These are phyloP conservation scores for Pachyseris speciosa DNA, from an alignment of 64 coral and sea anemone genomes.

Conservation along the genomic window DNA sequence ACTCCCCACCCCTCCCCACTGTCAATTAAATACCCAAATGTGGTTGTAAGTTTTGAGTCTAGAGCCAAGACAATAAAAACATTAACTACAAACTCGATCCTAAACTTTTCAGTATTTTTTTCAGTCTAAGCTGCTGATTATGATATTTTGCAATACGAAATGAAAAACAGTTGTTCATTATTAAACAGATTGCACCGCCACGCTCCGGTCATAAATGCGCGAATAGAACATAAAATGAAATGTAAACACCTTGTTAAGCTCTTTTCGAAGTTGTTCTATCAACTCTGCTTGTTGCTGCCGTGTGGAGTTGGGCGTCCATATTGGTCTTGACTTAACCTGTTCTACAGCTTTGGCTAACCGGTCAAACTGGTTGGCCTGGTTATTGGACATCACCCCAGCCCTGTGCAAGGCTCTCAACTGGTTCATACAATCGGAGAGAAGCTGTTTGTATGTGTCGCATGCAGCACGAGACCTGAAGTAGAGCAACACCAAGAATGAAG, in stretches of 20 bases:
- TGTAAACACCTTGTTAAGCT: constrained; percentile 63
- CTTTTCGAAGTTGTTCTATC: constrained; percentile 73
- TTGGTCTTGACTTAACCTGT: constrained; percentile 59
- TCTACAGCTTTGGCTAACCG: constrained; percentile 74
- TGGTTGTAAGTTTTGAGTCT: too few species aligned
- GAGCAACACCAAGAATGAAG: not conserved
- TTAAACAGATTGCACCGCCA: too few species aligned
- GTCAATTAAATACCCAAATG: too few species aligned
- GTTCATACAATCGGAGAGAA: constrained; percentile 46
- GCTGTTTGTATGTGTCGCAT: constrained; percentile 74
- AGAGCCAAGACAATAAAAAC: too few species aligned
- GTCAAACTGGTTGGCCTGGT: constrained; percentile 75
- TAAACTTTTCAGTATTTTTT: too few species aligned
- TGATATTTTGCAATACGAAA: too few species aligned
- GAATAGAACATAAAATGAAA: not conserved
- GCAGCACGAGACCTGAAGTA: constrained; percentile 57
- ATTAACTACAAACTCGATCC: too few species aligned
- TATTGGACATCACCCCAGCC: constrained; percentile 70
- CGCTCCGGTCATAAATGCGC: not conserved
- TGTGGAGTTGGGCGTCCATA: constrained; percentile 40
- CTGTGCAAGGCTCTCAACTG: constrained; percentile 71
- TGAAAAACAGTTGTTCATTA: too few species aligned
- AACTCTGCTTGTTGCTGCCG: constrained; percentile 65
- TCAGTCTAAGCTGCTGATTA: too few species aligned
- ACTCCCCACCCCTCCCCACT: too few species aligned